Base-by-base conservation (phyloP, 92 coral and sea anemone species). In the Epizoanthus fatuus region DNA sequence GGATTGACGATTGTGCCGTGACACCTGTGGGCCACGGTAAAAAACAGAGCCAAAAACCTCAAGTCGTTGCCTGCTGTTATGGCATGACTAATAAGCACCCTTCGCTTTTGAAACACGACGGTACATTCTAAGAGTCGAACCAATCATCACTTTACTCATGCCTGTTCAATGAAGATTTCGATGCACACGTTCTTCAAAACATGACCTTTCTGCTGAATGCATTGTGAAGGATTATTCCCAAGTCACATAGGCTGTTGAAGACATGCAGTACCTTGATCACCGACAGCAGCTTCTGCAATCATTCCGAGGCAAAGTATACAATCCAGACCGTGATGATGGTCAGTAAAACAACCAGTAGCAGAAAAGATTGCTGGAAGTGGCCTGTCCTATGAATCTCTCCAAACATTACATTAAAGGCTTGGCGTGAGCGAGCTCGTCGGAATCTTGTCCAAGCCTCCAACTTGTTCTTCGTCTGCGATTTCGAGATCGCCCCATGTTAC, bases 321-420 rank as follows among this genome's bases (percentile, higher is more conserved):
- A 57, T 13, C 63, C 63, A 57, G 63, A 6, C 7, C 17, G 15
- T 57, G 3, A 57, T 29, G 35, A 29, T 29, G 35, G 35, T 2
- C 35, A 16, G 63, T 51, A 13, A 29, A 39, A 54, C 81, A 54
- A 49, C 63, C 13, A 9, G 47, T 11, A 45, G 81, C 81, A 55
- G 52, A 56, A 60, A 56, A 75, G 10, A 53, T 75, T 75, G 81
- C 81, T 20, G 81, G 81, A 25, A 75, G 52, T 56, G 81, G 45
- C 20, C 12, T 54, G 47, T 54, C 66, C 5, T 75, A 55, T 55
- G n/a, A 17, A 7, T n/a, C 20, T 52, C 40, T 75, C 3, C 52
- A 49, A 38, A 64, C 17, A 39, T 55, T 75, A 49, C 32, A 75
- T 9, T 17, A 17, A 3, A 55, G 54, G 81, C 25, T 19, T 16